phyloP scores from a whole-genome alignment of 2,113 vertebrate genomes.

The Nothoprocta perdicaria region DNA sequence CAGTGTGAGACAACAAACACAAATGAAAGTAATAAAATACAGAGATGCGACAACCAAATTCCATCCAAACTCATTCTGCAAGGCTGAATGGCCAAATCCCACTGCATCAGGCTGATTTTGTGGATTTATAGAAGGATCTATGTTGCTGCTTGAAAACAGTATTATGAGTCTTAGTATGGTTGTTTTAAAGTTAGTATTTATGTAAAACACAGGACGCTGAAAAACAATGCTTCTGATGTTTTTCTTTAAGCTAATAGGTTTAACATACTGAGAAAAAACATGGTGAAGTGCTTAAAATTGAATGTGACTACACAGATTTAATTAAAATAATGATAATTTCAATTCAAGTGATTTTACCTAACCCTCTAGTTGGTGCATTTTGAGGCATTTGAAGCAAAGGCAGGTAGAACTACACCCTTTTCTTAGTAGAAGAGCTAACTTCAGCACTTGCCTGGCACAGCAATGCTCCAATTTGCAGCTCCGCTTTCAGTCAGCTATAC shows the following conservation, averaged over 20 bases:
- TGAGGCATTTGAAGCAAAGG: not conserved
- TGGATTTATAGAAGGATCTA: not conserved
- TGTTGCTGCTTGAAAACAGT: not conserved
- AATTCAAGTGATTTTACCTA: not conserved
- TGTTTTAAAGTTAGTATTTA: not conserved
- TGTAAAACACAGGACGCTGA: not conserved
- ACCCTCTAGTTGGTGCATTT: not conserved
- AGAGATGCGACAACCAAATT: not conserved
- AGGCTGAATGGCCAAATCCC: not conserved
- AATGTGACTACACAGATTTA: not conserved
- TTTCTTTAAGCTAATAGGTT: not conserved
- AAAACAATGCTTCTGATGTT: not conserved
- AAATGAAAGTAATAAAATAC: not conserved
- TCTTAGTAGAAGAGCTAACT: not conserved
- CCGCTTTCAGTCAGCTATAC: not conserved
- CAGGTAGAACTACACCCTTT: not conserved
- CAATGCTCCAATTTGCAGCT: not conserved
- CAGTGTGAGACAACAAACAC: rapidly evolving
- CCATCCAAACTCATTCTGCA: not conserved
- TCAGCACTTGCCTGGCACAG: not conserved
- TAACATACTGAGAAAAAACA: not conserved
- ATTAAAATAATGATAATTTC: not conserved
- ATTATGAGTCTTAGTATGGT: not conserved
- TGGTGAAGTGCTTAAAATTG: not conserved
- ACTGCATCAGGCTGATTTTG: not conserved